Evolutionary conservation across 2,888 invertebrate species (phyloP), one percentile per base, ranked within the genome.

Genomic region (Criorhina ranunculi): DNA sequence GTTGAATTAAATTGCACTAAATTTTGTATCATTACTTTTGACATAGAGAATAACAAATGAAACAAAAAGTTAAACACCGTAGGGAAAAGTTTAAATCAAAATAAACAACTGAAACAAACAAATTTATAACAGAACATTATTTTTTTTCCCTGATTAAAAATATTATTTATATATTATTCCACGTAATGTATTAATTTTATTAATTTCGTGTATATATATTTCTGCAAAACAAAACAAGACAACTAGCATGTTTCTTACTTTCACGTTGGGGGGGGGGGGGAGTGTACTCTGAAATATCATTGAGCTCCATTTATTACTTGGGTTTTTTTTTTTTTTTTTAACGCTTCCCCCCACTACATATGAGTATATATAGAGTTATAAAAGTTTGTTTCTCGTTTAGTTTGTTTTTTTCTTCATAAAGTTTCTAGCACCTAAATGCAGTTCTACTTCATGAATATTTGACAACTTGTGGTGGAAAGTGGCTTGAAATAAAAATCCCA

Each of bases 201-300:
- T 57, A 15, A 24, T 37, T 60, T 37, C 42, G 77, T 77, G 60
- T 69, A 69, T 49, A 75, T 75, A 75, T 76, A 67, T 69, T 59
- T 77, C 40, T 69, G 33, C 57, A 35, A 29, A 37, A 57, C 37
- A 46, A 24, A 37, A n/a, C n/a, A n/a, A n/a, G n/a, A n/a, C n/a
- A 40, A 31, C 19, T 3, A 19, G 4, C 46, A 49, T 46, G 35
- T 19, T 57, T 46, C 42, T 1, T 4, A 24, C 17, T 40, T 17
- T 24, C 31, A 49, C 15, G 37, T 29, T 1, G 9, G 42, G n/a
- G n/a, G n/a, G n/a, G n/a, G n/a, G n/a, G n/a, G n/a, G n/a, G n/a
- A n/a, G 15, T 35, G 9, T 35, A 9, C 2, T 44, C 8, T 11
- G 6, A 42, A 9, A 11, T 24, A 24, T 46, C 11, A 9, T 9